Percentiles rank a stretch among this genome's conserved stretches.
phyloP scores from a whole-genome alignment of 2,888 invertebrate species.

The Andrena chrysosceles region DNA sequence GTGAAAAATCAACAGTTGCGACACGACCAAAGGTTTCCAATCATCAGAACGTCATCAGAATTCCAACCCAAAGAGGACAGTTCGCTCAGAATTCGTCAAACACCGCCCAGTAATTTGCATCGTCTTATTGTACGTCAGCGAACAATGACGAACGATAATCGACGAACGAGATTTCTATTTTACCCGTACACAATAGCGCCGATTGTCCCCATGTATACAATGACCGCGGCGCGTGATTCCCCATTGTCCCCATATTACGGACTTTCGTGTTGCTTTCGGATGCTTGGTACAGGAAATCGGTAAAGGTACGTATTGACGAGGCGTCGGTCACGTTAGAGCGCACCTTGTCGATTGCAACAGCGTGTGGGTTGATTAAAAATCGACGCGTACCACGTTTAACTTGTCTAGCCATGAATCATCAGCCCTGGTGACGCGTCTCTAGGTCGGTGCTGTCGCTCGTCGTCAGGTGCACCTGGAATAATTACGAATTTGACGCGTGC shows the following conservation, averaged over 20 bases:
- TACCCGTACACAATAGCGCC: constrained; percentile 32
- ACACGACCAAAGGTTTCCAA: neutral
- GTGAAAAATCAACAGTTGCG: neutral
- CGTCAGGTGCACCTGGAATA: constrained; percentile 57
- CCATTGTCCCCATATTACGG: constrained; percentile 51
- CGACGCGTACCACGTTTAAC: constrained; percentile 54
- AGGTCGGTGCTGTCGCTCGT: constrained; percentile 19
- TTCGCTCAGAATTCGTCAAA: constrained; percentile 23
- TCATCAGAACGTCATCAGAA: neutral
- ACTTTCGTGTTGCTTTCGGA: constrained; percentile 19
- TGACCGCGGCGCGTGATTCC: neutral
- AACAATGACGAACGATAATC: constrained; percentile 27
- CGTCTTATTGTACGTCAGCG: neutral
- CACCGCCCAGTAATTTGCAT: constrained; percentile 13
- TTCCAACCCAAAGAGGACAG: neutral
- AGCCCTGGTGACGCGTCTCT: constrained; percentile 28
- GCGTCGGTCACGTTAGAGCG: constrained; percentile 45
- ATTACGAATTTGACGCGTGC: constrained; percentile 39
- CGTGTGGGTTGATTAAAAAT: constrained; percentile 40
- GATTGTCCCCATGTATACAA: constrained; percentile 49
- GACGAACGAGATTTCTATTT: constrained; percentile 39
- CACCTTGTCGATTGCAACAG: constrained; percentile 21
- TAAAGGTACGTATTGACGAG: constrained; percentile 29
- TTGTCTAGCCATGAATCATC: constrained; percentile 63
- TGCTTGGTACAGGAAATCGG: constrained; percentile 32